Percentiles rank a stretch among this genome's conserved stretches.
phyloP scores from a whole-genome alignment of 2,113 vertebrate species.

The Otus sunia region DNA sequence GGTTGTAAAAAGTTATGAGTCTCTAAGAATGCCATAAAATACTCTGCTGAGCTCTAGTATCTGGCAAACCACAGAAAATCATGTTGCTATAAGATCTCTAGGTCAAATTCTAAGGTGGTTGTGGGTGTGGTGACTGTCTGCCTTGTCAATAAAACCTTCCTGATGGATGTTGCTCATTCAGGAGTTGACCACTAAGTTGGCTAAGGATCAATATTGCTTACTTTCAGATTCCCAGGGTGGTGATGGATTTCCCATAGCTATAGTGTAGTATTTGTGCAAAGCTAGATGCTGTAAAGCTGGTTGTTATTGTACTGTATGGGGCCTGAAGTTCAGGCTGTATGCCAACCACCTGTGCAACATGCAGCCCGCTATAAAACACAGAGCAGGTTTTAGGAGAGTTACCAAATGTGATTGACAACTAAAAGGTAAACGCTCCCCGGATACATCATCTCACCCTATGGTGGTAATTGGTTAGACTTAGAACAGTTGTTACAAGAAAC shows the following conservation, averaged over 20 bases:
- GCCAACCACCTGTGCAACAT: rapidly evolving
- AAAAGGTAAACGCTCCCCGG: not conserved
- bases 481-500: not conserved
- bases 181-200: not conserved
- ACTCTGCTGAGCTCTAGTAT: not conserved
- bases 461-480: not conserved
- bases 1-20: not conserved
- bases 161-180: not conserved
- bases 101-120: not conserved
- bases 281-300: not conserved
- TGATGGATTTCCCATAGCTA: conserved; percentile 10
- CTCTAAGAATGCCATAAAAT: not conserved
- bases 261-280: not conserved
- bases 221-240: not conserved
- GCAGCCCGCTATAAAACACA: rapidly evolving
- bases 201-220: not conserved
- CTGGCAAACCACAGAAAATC: not conserved
- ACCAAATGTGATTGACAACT: not conserved
- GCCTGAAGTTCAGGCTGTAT: not conserved
- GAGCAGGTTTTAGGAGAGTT: not conserved
- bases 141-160: not conserved
- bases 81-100: not conserved
- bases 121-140: not conserved
- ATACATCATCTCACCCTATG: not conserved
- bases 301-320: not conserved